Evolutionary conservation across 2,888 invertebrate genomes (phyloP).

Genomic region (Eilema sororculum): DNA sequence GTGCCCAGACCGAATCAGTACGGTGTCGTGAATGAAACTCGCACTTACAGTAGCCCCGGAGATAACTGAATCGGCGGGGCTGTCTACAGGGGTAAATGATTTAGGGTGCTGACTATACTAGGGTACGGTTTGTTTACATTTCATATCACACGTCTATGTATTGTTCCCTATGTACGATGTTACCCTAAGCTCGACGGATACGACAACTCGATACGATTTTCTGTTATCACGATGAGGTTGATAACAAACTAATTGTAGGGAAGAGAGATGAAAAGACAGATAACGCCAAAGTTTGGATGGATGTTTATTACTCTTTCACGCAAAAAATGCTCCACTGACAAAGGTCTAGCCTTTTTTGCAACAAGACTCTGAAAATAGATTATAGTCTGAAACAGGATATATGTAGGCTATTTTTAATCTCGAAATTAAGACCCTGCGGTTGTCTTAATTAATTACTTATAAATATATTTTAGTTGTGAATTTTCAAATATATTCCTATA

Average conservation of each 20-base stretch:
- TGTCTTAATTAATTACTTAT: too few relatives aligned
- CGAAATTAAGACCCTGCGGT: too few relatives aligned
- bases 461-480: too few relatives aligned
- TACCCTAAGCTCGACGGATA: not conserved
- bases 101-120: not conserved
- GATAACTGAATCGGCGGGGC: not conserved
- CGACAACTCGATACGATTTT: not conserved
- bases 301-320: too few relatives aligned
- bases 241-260: not conserved
- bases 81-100: not conserved
- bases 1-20: slow-evolving; percentile 5
- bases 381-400: too few relatives aligned
- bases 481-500: too few relatives aligned
- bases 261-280: not conserved
- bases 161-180: not conserved
- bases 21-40: not conserved
- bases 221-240: not conserved
- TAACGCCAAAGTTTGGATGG: too few relatives aligned
- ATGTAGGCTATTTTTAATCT: too few relatives aligned
- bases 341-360: too few relatives aligned
- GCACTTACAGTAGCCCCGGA: not conserved
- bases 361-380: too few relatives aligned
- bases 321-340: too few relatives aligned
- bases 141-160: not conserved
- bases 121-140: slow-evolving; percentile 1